phyloP scores from a whole-genome alignment of 2,888 invertebrate species.

The Cantharis nigra region DNA sequence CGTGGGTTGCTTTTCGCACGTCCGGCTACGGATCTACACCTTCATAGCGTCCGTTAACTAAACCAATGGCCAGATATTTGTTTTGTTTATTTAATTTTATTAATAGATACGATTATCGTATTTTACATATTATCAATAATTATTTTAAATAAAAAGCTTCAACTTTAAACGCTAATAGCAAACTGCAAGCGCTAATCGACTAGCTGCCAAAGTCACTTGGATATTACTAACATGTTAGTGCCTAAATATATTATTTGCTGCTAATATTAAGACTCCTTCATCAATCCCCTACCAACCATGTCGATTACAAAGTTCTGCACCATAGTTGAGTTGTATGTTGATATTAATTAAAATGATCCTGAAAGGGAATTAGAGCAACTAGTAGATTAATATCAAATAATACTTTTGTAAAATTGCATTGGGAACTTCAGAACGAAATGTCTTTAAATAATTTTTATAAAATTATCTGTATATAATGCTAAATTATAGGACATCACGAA shows the following conservation, averaged over 20 bases:
- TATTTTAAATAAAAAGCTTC: neutral
- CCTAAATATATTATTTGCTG: neutral
- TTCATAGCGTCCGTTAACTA: conserved; percentile 37
- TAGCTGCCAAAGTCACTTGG: neutral
- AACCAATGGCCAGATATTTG: conserved; percentile 20
- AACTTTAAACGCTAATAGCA: too few relatives aligned
- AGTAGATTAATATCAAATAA: neutral
- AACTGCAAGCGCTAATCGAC: too few relatives aligned
- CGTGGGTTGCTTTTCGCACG: conserved; percentile 44
- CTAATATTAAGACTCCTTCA: neutral
- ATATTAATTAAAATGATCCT: neutral
- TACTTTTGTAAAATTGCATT: neutral
- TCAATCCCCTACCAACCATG: neutral
- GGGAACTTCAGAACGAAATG: too few relatives aligned
- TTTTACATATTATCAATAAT: neutral
- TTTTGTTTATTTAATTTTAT: conserved; percentile 2
- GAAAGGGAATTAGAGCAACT: neutral
- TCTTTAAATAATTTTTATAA: too few relatives aligned
- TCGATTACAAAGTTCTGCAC: neutral
- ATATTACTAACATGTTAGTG: neutral
- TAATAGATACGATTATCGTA: neutral
- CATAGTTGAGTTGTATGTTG: neutral
- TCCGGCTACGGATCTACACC: conserved; percentile 37
- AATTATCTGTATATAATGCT: neutral
- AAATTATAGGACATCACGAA: neutral